Evolutionary conservation across 2,797 vertebrate genomes (phyloP), one percentile per base, ranked within the genome.

Genomic region (Darevskia nairensis): DNA sequence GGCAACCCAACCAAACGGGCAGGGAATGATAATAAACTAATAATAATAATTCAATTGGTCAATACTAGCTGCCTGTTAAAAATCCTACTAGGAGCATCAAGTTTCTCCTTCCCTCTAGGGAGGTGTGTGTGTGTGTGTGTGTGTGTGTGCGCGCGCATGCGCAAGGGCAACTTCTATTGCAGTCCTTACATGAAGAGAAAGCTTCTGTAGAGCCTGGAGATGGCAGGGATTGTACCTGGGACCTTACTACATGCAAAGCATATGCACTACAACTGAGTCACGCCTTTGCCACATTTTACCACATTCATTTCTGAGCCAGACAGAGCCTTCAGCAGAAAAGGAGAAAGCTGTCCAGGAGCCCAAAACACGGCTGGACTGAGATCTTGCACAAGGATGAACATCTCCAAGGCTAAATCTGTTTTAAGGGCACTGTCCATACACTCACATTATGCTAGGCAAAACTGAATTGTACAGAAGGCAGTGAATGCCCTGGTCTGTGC

Each of bases 31-130:
- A 55, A 55, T 15, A 55, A 55, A 55, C 13, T 55, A 55, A 55
- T 55, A 55, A 55, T 55, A 55, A 55, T 15, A 55, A 55, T 74
- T 35, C 35, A 39, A 76, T 10, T 44, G 39, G 41, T 76, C 4
- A 39, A 9, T 71, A 89, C 0, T 1, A 71, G 86, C 69, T 86
- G 81, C 19, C 2, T 32, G 27, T 27, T 85, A 88, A 90, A 84
- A n/a, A 61, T 72, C 5, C 39, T 88, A 80, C 55, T 0, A 3
- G 3, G 0, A 2, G 19, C 29, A 78, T 72, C 0, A 88, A 88
- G 44, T 82, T 27, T 29, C 0, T 2, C 23, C 0, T 2, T 25
- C 2, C 0, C 0, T 80, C 11, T 5, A 64, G 55, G 17, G 35
- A 35, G 35, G 35, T 35, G 35, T 32, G 6, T 23, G 39, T 75